Percentiles rank a stretch among this genome's conserved stretches.
These are phyloP conservation scores for Phthorimaea operculella DNA, from an alignment of 1,140 invertebrate species.

Conservation along the genomic window DNA sequence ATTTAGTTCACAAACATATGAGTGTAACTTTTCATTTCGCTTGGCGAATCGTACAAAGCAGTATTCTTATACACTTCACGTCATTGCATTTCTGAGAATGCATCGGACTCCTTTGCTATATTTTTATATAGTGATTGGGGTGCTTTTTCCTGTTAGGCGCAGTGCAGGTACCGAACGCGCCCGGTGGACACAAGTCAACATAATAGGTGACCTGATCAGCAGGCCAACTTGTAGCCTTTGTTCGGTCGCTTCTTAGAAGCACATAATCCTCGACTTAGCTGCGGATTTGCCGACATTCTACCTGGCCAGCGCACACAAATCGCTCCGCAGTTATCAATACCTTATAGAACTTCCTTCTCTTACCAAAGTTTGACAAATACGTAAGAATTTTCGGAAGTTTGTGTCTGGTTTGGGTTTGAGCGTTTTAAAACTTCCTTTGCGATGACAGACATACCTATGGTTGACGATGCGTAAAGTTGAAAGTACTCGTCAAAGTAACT, in stretches of 20 bases:
- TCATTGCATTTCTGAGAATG: conserved; percentile 62
- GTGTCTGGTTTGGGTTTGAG: too few relatives aligned
- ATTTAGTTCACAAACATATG: conserved; percentile 12
- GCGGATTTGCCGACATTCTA: neutral
- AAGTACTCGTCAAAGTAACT: too few relatives aligned
- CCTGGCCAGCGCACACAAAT: neutral
- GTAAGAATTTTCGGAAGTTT: too few relatives aligned
- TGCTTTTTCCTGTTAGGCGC: conserved; percentile 27
- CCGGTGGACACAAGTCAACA: neutral
- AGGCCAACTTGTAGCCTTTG: neutral
- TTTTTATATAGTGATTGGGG: conserved; percentile 41
- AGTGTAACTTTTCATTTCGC: conserved; percentile 26
- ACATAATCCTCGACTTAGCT: neutral
- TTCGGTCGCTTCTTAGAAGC: neutral
- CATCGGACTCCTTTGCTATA: conserved; percentile 58
- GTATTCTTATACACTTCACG: conserved; percentile 38
- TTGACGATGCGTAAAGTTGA: too few relatives aligned
- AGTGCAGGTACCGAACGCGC: neutral
- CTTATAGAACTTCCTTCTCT: too few relatives aligned
- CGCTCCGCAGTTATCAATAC: too few relatives aligned
- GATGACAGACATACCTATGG: too few relatives aligned
- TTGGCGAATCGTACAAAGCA: conserved; percentile 19
- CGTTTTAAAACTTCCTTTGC: too few relatives aligned
- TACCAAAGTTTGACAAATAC: too few relatives aligned
- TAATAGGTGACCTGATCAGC: conserved; percentile 1